Evolutionary conservation across 2,113 vertebrate genomes (phyloP), one percentile per base, ranked within the genome.

Genomic region (Phocoena sinus): DNA sequence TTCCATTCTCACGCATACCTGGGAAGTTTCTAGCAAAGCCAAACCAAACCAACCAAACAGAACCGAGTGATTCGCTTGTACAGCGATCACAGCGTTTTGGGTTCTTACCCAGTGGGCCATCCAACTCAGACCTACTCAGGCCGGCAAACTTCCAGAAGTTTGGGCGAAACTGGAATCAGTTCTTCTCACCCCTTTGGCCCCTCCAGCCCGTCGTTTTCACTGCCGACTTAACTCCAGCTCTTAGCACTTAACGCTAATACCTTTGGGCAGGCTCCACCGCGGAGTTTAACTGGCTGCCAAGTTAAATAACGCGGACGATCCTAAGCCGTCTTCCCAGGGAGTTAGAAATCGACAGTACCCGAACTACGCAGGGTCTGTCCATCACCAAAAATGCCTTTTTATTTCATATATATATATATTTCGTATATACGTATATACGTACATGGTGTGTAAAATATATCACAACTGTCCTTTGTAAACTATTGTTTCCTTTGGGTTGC

Each of bases 221-320:
- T 63, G 58, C 68, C 31, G 36, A 74, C 95, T 85, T 96, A 95
- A 91, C 77, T 93, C 62, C 77, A 74, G 85, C 86, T 91, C 95
- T 97, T 87, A 65, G 93, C 85, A 95, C 79, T 96, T 96, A 96
- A 97, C 7, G 21, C 89, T 97, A 97, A 97, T 94, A 98, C 98
- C 97, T 98, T 98, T 95, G 96, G 98, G 98, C 98, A 98, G 98
- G 97, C 97, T 98, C 97, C 97, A 97, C 98, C 26, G 20, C 2
- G 87, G 97, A 98, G 98, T 98, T 98, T 98, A 98, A 98, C 97
- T 94, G 98, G 97, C 98, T 98, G 98, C 98, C 98, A 98, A 96
- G 98, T 98, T 97, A 97, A 98, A 98, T 98, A 98, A 98, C 13
- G 0, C 44, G 6, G 97, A 97, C 77, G 91, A 98, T 97, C 98